Evolutionary conservation across 2,888 invertebrate genomes (phyloP).

Genomic region (Rhagonycha lutea): DNA sequence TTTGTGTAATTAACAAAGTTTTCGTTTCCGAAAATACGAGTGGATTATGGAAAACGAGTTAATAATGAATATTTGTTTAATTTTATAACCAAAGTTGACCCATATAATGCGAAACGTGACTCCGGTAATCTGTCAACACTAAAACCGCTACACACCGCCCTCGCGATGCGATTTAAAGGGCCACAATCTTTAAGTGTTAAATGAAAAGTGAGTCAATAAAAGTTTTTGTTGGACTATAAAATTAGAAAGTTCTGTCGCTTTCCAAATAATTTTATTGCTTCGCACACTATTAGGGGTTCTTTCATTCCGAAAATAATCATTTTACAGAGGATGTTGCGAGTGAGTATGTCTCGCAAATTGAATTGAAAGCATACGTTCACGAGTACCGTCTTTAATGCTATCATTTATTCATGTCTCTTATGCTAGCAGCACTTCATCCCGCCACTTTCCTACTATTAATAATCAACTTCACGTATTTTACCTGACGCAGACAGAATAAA

Average conservation of each 20-base stretch:
- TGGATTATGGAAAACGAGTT: not conserved
- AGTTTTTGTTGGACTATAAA: slow-evolving; percentile 5
- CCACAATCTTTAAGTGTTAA: not conserved
- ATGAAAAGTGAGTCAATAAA: not conserved
- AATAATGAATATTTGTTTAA: not conserved
- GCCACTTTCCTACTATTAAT: slow-evolving; percentile 55
- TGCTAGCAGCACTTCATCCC: slow-evolving; percentile 64
- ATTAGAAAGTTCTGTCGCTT: slow-evolving; percentile 12
- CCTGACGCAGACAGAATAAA: slow-evolving; percentile 35
- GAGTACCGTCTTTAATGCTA: slow-evolving; percentile 63
- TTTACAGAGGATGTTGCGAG: slow-evolving; percentile 22
- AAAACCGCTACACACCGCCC: not conserved
- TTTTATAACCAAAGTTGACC: not conserved
- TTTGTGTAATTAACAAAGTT: slow-evolving; percentile 7
- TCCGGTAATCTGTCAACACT: not conserved
- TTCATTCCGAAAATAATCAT: slow-evolving; percentile 20
- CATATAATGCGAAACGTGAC: not conserved
- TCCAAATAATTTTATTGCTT: slow-evolving; percentile 21
- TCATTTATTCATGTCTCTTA: slow-evolving; percentile 50
- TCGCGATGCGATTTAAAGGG: not conserved
- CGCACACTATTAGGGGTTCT: slow-evolving; percentile 13
- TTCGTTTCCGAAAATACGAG: not conserved
- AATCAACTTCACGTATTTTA: slow-evolving; percentile 33
- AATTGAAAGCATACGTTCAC: slow-evolving; percentile 43
- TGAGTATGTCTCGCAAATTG: slow-evolving; percentile 34